Base-by-base conservation (phyloP, 2,797 vertebrate species). In the Triplophysa yarkandensis region DNA sequence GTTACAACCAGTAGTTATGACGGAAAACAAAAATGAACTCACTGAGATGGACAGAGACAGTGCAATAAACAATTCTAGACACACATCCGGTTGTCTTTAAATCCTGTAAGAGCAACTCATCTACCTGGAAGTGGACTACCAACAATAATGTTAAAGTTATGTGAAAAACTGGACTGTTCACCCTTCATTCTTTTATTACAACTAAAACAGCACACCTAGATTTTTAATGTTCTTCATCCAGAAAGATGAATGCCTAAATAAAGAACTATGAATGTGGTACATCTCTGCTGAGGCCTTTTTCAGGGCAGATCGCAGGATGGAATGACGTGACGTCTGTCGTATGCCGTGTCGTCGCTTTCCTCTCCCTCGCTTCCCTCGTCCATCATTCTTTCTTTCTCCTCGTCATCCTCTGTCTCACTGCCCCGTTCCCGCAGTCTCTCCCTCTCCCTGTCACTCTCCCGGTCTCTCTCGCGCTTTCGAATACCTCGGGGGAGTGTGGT, bases 291-390 rank as follows among this genome's bases (percentile, higher is more conserved):
- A 30, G 44, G n/a, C 66, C 17, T 3, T 44, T 4, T 65, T 92
- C 86, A 91, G 4, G 92, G 92, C 23, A 92, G 85, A 79, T 92
- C 91, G 6, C 82, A 61, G 0, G 80, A 83, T 0, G 78, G 89
- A 76, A 91, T 77, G 68, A 71, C 43, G 13, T 92, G 89, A 72
- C 90, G 87, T 44, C 91, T 85, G 58, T 93, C 91, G 1, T 92
- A 93, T 0, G 91, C 89, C 0, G 92, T 90, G 83, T 92, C 90
- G 1, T 92, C 92, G 1, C 91, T 93, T 83, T 92, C 91, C 73
- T 92, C 92, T 0, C 89, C 90, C 0, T 91, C 91, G 19, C 92
- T 92, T 0, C 78, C 71, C 39, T 87, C 88, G 0, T 87, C 78
- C 74, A 89, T 39, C 17, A 83, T 87, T 74, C 88, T 72, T 27